Base-by-base conservation (phyloP, 2,113 vertebrate species). In the Mustela nigripes region DNA sequence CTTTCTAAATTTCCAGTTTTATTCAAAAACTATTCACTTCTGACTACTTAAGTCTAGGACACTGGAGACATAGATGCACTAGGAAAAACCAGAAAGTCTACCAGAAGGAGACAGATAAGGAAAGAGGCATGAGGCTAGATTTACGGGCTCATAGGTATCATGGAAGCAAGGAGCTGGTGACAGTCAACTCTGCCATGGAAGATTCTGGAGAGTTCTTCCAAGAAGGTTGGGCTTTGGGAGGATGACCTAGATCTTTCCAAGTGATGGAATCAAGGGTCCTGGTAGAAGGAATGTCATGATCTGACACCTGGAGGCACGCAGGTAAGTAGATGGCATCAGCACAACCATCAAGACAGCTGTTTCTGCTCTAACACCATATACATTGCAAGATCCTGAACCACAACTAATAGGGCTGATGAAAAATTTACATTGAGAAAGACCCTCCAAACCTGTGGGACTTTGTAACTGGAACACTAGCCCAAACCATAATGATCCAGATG, bases 301-400 rank as follows among this genome's bases (percentile, higher is more conserved):
- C 65, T 78, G 8, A 24, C 58, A 26, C 71, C 36, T 4, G 42
- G 42, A 63, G 26, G 10, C 73, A 9, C 0, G 1, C 60, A 26
- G 78, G 48, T 28, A 2, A 8, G 71, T 26, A 21, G 5, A n/a
- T 1, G 21, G 26, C 1, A 4, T 42, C 9, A 11, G 1, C 12
- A 58, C n/a, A 26, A 9, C 53, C 5, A 12, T 24, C 31, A 10
- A 58, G 3, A 21, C 65, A 6, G 67, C 67, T 62, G 14, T 62
- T 16, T 45, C 89, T 18, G 11, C 3, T 71, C 28, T 16, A 45
- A 58, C 39, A 19, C 42, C 33, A 14, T 5, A 2, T 15, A 7
- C 5, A 9, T 9, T 65, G 19, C 10, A 33, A 62, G 63, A n/a
- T 4, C 48, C 18, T 14, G 14, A n/a, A 33, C 33, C 42, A 42